Base-by-base conservation (phyloP, 2,888 invertebrate genomes). In the Torymus aiolomorphi region DNA sequence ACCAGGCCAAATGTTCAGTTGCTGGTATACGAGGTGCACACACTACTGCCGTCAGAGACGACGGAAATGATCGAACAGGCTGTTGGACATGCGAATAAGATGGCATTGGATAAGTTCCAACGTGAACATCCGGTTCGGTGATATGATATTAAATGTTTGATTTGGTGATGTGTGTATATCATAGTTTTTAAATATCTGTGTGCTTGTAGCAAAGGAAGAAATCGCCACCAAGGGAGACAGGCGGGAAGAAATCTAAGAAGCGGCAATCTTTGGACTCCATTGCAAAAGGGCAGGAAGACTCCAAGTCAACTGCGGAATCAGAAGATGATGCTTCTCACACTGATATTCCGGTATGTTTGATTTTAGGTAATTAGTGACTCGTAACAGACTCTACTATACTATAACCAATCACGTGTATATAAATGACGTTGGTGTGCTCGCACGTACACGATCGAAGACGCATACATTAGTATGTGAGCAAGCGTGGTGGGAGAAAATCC, bases 1-100 rank as follows among this genome's bases (percentile, higher is more conserved):
- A 95, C 96, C 0, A 93, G 95, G 73, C 96, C 96, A 0, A 96
- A 96, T 91, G 95, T 96, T 31, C 96, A 96, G 87, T 92, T 96
- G 82, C 93, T 96, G 14, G 89, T 96, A 52, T 96, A 96, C 86
- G 96, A 96, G 88, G 96, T 96, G 0, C 96, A 96, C 90, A 96
- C 96, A 0, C 93, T 95, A 71, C 91, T 96, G 61, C 93, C 93
- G 54, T 93, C 94, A 0, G 96, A 96, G 89, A 96, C 96, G 83
- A 92, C 92, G 61, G 94, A 93, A 31, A 95, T 96, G 93, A 93
- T 95, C 18, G 91, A 92, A 0, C 92, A 93, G 61, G 94, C 94
- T 0, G 92, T 96, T 0, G 92, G 94, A 0, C 94, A 94, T 84
- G 94, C 95, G 0, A 96, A 96, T 86, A 91, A 93, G 66, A 90